A percentile compares a stretch with the other conserved stretches of the same genome.
Evolutionary conservation across 1,140 invertebrate species (phyloP).

Genomic region (Oncopodura yosiiana): DNA sequence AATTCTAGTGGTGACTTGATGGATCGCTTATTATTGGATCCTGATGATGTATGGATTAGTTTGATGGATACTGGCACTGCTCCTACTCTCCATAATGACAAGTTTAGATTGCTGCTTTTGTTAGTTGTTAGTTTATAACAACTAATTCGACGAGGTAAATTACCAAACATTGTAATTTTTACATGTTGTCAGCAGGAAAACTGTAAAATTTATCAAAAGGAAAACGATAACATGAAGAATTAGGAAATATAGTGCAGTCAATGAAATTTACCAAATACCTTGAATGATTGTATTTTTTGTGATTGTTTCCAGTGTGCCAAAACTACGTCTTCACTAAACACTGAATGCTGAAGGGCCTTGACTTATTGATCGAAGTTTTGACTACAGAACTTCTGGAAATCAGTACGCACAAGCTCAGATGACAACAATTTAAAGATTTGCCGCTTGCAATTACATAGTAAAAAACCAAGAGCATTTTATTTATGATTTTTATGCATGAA

Average conservation of each 20-base stretch:
- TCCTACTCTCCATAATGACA: not conserved
- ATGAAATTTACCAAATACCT: not conserved
- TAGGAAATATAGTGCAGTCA: not conserved
- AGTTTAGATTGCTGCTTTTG: not conserved
- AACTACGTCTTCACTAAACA: too few species aligned
- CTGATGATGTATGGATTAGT: conserved; percentile 29
- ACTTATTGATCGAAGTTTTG: too few species aligned
- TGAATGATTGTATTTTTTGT: too few species aligned
- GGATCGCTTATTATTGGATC: not conserved
- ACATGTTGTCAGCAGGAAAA: not conserved
- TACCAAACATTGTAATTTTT: not conserved
- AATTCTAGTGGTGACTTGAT: too few species aligned
- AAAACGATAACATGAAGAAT: not conserved
- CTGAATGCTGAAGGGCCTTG: too few species aligned
- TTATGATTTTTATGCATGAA: too few species aligned
- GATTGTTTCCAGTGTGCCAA: too few species aligned
- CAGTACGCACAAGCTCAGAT: too few species aligned
- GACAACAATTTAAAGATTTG: too few species aligned
- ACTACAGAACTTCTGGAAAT: too few species aligned
- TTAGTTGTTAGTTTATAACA: not conserved
- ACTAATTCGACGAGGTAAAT: not conserved
- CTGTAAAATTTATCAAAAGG: not conserved
- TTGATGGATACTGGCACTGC: not conserved
- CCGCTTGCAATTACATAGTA: too few species aligned
- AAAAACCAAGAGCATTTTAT: too few species aligned